phyloP scores from a whole-genome alignment of 2,888 invertebrate species.

The Glyphotaelius pellucidus region DNA sequence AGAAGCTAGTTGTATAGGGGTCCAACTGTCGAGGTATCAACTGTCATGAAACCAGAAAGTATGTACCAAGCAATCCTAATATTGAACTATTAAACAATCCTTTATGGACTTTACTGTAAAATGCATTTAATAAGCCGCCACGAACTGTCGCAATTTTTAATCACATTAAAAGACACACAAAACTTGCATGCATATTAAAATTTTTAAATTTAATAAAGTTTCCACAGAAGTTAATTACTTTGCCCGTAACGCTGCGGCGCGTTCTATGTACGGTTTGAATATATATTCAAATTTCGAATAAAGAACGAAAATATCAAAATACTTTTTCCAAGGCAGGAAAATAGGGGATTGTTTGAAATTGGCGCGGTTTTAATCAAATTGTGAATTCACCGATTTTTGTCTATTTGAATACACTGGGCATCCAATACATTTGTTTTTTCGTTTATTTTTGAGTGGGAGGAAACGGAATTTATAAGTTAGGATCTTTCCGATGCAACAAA shows the following conservation, averaged over 20 bases:
- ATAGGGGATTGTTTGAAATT: neutral
- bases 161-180: neutral
- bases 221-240: neutral
- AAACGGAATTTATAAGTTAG: neutral
- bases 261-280: neutral
- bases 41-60: too few relatives aligned
- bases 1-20: too few relatives aligned
- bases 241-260: neutral
- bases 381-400: neutral
- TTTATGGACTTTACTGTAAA: neutral
- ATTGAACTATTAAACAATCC: too few relatives aligned
- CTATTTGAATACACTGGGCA: neutral
- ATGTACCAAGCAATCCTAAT: too few relatives aligned
- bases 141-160: neutral
- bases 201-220: neutral
- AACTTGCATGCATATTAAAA: neutral
- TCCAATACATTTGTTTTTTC: neutral
- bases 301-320: constrained; percentile 2
- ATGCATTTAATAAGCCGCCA: neutral
- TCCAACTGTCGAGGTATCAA: too few relatives aligned
- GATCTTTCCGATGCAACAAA: neutral
- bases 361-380: neutral
- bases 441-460: neutral
- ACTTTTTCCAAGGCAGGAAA: neutral
- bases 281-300: neutral